Conservation (phyloP, 92 coral and sea anemone species). For the Siderastrea radians region DNA sequence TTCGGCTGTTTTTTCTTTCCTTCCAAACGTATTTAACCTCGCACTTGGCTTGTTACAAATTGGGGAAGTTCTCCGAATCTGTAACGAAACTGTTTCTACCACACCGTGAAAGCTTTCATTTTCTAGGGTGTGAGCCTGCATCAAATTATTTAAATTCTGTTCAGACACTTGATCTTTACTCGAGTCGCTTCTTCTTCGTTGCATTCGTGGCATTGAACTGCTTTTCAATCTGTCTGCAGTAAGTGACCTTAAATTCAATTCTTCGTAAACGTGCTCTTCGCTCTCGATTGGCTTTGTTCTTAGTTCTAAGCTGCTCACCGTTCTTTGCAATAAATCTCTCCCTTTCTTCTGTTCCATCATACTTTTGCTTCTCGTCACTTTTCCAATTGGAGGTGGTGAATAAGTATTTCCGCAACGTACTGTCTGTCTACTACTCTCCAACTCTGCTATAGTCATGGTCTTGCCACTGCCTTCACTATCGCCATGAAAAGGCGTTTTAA, state of each 20-base stretch:
- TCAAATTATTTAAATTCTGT: neutral
- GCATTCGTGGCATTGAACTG: neutral
- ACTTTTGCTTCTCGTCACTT: conserved; percentile 29
- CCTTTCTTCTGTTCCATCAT: neutral
- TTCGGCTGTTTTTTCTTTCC: conserved; percentile 4
- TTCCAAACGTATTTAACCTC: conserved; percentile 31
- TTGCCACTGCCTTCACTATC: neutral
- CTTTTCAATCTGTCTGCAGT: neutral
- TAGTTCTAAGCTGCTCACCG: conserved; percentile 27
- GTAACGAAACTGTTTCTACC: conserved; percentile 21
- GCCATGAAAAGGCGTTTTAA: neutral
- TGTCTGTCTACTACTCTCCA: neutral
- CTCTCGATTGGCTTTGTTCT: neutral
- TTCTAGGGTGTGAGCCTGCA: neutral
- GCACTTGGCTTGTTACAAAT: neutral
- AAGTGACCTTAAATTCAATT: neutral
- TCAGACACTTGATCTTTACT: neutral
- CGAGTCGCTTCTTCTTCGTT: conserved; percentile 18
- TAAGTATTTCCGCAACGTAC: conserved; percentile 27
- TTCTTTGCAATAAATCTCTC: conserved; percentile 18
- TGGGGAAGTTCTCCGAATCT: conserved; percentile 7
- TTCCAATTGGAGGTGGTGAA: conserved; percentile 21
- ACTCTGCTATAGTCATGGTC: neutral
- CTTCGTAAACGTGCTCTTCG: conserved; percentile 25
- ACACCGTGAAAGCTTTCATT: neutral